These are phyloP conservation scores for Glareola pratincola DNA, from an alignment of 2,113 vertebrate genomes.

Conservation along the genomic window DNA sequence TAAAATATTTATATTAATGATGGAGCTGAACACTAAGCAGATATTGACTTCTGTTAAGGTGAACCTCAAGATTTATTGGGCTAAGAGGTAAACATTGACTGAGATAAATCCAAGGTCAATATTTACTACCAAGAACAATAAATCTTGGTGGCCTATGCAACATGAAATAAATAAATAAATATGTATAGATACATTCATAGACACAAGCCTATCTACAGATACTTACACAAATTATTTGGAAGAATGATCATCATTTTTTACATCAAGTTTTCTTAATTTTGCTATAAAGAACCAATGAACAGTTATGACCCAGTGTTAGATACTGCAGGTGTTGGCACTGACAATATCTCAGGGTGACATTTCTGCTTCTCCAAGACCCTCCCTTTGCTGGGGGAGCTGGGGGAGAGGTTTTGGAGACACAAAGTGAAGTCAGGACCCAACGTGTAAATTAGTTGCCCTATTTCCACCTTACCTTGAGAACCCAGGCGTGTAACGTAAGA, in stretches of 20 bases:
- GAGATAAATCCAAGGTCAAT: slow-evolving; percentile 77
- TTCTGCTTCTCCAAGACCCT: not conserved
- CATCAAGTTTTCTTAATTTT: not conserved
- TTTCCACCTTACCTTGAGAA: not conserved
- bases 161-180: slow-evolving; percentile 60
- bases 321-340: not conserved
- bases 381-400: not conserved
- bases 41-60: slow-evolving; percentile 79
- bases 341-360: not conserved
- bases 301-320: not conserved
- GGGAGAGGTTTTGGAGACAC: not conserved
- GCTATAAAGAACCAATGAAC: not conserved
- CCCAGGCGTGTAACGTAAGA: not conserved
- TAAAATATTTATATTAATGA: slow-evolving; percentile 68
- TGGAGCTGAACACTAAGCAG: slow-evolving; percentile 72
- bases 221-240: not conserved
- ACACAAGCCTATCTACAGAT: not conserved
- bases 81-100: slow-evolving; percentile 72
- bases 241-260: not conserved
- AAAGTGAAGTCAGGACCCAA: not conserved
- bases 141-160: slow-evolving; percentile 65
- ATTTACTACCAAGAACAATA: slow-evolving; percentile 77
- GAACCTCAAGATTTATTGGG: slow-evolving; percentile 78
- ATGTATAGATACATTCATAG: slow-evolving; percentile 20
- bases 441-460: not conserved